Conservation (phyloP, 2,113 vertebrate genomes). For the Vulpes vulpes region DNA sequence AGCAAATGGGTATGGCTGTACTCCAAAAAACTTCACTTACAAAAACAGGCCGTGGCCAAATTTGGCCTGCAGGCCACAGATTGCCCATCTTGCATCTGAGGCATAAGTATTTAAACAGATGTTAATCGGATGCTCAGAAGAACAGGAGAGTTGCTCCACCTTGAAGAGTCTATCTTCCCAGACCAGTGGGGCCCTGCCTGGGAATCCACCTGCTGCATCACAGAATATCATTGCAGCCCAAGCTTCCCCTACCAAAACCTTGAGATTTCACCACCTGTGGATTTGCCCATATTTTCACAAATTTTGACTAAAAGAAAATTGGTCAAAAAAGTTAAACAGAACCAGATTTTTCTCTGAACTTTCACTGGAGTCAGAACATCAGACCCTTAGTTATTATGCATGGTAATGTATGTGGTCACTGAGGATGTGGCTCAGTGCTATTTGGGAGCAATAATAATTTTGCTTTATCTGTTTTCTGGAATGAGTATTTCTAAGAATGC, state of each 20-base stretch:
- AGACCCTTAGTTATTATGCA: neutral
- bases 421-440: neutral
- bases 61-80: neutral
- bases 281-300: neutral
- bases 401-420: neutral
- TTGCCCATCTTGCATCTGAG: neutral
- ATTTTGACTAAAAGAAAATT: conserved; percentile 7
- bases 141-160: neutral
- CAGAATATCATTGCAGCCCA: neutral
- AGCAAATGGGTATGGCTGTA: neutral
- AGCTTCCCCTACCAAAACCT: neutral
- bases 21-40: conserved; percentile 14
- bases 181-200: neutral
- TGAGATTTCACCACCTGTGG: neutral
- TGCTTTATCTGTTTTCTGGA: conserved; percentile 21
- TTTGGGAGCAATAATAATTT: conserved; percentile 9
- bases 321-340: neutral
- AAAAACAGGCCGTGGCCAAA: neutral
- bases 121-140: neutral
- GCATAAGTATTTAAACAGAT: conserved; percentile 6
- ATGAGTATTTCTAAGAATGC: conserved; percentile 31
- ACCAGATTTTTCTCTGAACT: neutral
- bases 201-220: neutral
- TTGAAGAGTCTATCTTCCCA: neutral
- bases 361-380: neutral